phyloP scores from a whole-genome alignment of 2,888 invertebrate species.

The Ectemnius lituratus region DNA sequence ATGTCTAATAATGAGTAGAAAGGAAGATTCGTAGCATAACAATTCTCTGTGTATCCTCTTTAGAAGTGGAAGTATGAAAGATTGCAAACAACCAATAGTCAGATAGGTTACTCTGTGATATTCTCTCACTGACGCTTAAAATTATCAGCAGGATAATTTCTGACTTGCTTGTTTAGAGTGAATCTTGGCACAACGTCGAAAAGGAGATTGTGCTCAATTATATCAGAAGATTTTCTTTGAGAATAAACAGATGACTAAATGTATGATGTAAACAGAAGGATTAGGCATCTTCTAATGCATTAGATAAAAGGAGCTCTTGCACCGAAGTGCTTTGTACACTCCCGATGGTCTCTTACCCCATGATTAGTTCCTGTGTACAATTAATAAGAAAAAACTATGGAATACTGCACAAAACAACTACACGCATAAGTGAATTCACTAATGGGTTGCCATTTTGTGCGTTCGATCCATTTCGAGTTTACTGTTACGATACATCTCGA shows the following conservation, averaged over 20 bases:
- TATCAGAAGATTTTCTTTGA: conserved; percentile 10
- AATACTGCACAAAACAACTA: conserved; percentile 53
- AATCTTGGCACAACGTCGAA: too few relatives aligned
- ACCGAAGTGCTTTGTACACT: not conserved
- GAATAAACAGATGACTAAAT: conserved; percentile 49
- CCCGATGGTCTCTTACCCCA: conserved; percentile 54
- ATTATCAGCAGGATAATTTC: too few relatives aligned
- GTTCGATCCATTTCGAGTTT: conserved; percentile 37
- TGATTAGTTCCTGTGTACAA: conserved; percentile 48
- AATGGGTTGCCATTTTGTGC: conserved; percentile 58
- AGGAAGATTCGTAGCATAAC: too few relatives aligned
- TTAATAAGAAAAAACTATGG: conserved; percentile 49
- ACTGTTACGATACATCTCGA: conserved; percentile 22
- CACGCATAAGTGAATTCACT: conserved; percentile 47
- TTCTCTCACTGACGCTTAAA: too few relatives aligned
- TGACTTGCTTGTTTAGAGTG: too few relatives aligned
- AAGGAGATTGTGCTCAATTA: too few relatives aligned
- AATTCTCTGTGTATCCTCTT: too few relatives aligned
- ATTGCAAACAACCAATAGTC: too few relatives aligned
- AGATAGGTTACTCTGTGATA: too few relatives aligned
- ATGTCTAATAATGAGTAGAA: too few relatives aligned
- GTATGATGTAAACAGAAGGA: conserved; percentile 52
- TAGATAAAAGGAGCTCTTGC: not conserved
- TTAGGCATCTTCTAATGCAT: conserved; percentile 9
- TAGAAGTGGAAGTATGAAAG: too few relatives aligned